phyloP scores from a whole-genome alignment of 2,113 vertebrate genomes.

The Calonectris borealis region DNA sequence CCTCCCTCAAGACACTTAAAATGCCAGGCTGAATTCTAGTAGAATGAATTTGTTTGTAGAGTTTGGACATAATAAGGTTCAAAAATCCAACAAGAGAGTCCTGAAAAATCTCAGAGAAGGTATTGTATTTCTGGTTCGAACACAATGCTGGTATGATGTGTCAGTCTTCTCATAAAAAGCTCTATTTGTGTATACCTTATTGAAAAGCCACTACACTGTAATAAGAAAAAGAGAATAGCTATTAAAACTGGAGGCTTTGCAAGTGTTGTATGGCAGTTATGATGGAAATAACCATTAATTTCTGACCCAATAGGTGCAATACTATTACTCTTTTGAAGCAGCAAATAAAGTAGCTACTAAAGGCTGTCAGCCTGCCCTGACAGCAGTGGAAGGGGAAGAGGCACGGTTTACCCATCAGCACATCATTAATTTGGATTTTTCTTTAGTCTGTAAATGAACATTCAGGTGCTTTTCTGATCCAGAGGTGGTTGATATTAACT shows the following conservation, averaged over 20 bases:
- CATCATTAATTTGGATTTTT: neutral
- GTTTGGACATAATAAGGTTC: neutral
- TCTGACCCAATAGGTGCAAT: neutral
- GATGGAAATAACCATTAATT: neutral
- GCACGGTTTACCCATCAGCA: neutral
- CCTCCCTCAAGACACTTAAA: neutral
- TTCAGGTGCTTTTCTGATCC: neutral
- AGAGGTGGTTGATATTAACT: neutral
- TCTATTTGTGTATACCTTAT: neutral
- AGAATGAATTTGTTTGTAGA: neutral
- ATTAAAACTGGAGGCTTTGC: neutral
- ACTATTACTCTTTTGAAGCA: neutral
- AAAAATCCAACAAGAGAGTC: neutral
- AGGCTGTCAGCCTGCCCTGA: neutral
- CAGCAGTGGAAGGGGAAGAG: neutral
- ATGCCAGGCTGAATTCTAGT: neutral
- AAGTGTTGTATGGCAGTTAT: neutral
- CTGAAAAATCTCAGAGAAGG: slow-evolving; percentile 25
- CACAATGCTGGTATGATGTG: neutral
- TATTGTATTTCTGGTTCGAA: neutral
- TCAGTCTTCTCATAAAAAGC: neutral
- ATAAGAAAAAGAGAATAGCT: neutral
- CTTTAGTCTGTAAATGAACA: neutral
- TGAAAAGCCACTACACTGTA: neutral
- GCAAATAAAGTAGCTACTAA: neutral